phyloP scores from a whole-genome alignment of 2,888 invertebrate genomes.

The Gerris lacustris region DNA sequence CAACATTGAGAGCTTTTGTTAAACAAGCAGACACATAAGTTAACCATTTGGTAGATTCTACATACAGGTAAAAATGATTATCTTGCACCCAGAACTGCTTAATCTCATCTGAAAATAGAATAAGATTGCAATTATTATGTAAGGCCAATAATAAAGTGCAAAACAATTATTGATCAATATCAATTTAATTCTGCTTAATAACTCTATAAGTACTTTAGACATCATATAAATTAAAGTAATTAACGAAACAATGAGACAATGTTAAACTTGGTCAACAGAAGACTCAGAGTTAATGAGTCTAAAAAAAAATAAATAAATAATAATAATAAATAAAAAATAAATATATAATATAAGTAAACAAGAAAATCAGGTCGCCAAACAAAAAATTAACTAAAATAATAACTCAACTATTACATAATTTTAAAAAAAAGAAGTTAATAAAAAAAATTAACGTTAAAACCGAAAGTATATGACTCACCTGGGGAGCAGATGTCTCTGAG shows the following conservation, averaged over 20 bases:
- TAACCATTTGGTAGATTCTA: slow-evolving; percentile 79
- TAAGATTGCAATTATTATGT: not conserved
- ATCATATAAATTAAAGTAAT: too few relatives aligned
- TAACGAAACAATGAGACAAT: too few relatives aligned
- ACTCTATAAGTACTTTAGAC: not conserved
- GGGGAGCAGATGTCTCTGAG: slow-evolving; percentile 65
- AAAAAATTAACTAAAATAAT: too few relatives aligned
- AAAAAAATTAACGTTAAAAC: too few relatives aligned
- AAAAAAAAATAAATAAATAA: too few relatives aligned
- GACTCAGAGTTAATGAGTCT: too few relatives aligned
- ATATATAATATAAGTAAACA: too few relatives aligned
- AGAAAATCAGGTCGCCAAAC: too few relatives aligned
- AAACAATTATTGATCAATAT: not conserved
- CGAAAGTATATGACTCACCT: slow-evolving; percentile 39
- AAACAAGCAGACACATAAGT: slow-evolving; percentile 66
- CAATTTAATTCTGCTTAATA: not conserved
- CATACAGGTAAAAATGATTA: slow-evolving; percentile 60
- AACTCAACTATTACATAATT: too few relatives aligned
- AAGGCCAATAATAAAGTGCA: not conserved
- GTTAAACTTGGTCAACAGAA: too few relatives aligned
- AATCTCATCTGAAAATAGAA: slow-evolving; percentile 31
- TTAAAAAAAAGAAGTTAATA: too few relatives aligned
- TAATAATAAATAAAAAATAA: too few relatives aligned
- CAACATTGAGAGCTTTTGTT: slow-evolving; percentile 58
- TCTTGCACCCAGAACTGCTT: slow-evolving; percentile 56